These are phyloP conservation scores for Cebus imitator DNA, from an alignment of 2,113 vertebrate genomes.

Conservation along the genomic window DNA sequence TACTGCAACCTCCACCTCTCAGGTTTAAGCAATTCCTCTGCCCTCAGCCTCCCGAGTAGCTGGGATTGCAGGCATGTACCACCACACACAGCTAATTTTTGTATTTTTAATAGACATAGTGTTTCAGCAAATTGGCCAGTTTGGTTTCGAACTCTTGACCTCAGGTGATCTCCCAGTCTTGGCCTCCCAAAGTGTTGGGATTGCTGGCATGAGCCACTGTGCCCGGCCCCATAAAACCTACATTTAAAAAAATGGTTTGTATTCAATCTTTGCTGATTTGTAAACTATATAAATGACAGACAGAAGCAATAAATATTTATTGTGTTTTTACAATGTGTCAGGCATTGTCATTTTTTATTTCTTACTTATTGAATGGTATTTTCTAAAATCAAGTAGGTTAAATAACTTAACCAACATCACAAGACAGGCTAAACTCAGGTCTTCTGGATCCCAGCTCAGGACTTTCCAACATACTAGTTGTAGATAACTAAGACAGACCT, in stretches of 20 bases:
- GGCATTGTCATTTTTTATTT: background rate
- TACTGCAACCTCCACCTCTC: too few relatives aligned
- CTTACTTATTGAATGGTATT: background rate
- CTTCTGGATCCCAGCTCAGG: background rate
- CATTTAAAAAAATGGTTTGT: background rate
- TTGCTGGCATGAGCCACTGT: too few relatives aligned
- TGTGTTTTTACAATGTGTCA: background rate
- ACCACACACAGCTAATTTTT: too few relatives aligned
- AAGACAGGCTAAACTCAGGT: background rate
- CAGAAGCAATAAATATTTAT: background rate
- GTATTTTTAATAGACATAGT: too few relatives aligned
- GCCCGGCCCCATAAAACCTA: background rate
- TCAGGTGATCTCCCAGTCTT: too few relatives aligned
- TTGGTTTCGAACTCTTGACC: too few relatives aligned
- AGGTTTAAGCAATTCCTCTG: too few relatives aligned
- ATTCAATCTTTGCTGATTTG: background rate
- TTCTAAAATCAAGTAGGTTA: background rate
- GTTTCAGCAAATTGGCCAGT: too few relatives aligned
- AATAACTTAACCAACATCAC: background rate
- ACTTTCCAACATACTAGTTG: background rate
- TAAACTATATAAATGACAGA: background rate
- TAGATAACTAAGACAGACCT: background rate
- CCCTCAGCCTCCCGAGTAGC: too few relatives aligned
- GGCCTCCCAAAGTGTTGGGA: too few relatives aligned
- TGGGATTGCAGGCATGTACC: too few relatives aligned